Percentiles rank a stretch among this genome's conserved stretches.
phyloP scores from a whole-genome alignment of 2,113 vertebrate genomes.

The Caracal caracal region DNA sequence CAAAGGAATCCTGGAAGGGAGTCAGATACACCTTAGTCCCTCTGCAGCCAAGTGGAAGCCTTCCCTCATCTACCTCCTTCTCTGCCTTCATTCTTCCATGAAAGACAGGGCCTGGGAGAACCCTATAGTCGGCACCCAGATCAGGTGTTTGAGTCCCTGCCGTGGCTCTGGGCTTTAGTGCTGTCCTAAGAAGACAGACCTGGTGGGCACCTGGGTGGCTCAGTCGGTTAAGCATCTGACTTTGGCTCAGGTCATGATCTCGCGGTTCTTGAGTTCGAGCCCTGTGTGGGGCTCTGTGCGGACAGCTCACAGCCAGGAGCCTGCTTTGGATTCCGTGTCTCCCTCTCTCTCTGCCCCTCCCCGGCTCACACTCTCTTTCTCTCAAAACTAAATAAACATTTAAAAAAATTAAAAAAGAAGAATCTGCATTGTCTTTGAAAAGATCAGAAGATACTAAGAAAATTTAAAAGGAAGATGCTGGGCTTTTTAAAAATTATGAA shows the following conservation, averaged over 20 bases:
- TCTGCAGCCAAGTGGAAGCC: background rate
- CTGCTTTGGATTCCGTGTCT: too few species aligned
- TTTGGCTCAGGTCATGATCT: too few species aligned
- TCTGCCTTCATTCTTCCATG: background rate
- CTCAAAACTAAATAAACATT: too few species aligned
- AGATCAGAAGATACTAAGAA: background rate
- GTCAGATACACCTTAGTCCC: background rate
- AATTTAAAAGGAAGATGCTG: background rate
- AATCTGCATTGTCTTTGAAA: slow-evolving; percentile 42
- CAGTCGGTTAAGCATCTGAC: too few species aligned
- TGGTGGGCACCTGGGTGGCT: background rate
- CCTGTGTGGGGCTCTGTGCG: too few species aligned
- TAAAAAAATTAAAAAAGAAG: background rate
- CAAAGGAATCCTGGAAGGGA: background rate
- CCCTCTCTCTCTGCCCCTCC: too few species aligned
- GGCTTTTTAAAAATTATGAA: background rate
- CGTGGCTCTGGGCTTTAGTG: background rate
- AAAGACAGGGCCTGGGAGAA: background rate
- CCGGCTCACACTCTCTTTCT: too few species aligned
- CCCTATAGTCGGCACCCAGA: too few species aligned
- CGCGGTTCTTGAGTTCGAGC: too few species aligned
- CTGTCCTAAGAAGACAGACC: slow-evolving; percentile 26
- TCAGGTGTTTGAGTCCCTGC: background rate
- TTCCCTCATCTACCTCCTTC: background rate
- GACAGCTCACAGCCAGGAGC: too few species aligned